A percentile compares a stretch with the other conserved stretches of the same genome.
Evolutionary conservation across 2,797 vertebrate genomes (phyloP).

Genomic region (Linurgus olivaceus): DNA sequence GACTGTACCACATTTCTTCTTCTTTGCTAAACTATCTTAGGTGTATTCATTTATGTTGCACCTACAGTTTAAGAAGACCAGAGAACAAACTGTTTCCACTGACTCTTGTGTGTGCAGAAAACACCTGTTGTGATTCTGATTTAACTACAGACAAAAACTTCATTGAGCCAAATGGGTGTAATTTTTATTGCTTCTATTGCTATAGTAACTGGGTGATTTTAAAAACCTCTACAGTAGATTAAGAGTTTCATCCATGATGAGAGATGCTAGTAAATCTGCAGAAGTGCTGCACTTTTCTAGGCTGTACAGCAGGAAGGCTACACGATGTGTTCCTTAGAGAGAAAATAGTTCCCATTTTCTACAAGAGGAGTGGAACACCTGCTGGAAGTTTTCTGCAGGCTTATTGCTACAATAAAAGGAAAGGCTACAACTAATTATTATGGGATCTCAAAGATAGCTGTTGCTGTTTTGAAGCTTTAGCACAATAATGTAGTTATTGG

Average conservation of each 20-base stretch:
- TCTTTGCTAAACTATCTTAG: background rate
- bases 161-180: background rate
- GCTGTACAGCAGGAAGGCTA: background rate
- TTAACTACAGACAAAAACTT: slow-evolving; percentile 22
- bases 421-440: slow-evolving; percentile 22
- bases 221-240: background rate
- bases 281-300: background rate
- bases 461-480: slow-evolving; percentile 27
- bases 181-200: slow-evolving; percentile 24
- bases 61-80: background rate
- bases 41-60: background rate
- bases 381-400: background rate
- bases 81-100: background rate
- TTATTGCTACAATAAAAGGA: background rate
- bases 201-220: background rate
- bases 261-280: background rate
- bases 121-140: background rate
- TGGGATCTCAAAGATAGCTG: background rate
- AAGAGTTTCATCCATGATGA: background rate
- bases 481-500: background rate
- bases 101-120: background rate
- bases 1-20: background rate
- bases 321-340: background rate
- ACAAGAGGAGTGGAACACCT: background rate
- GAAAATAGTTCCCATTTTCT: background rate